Base-by-base conservation (phyloP, 2,797 vertebrate species). In the Sciurus carolinensis region DNA sequence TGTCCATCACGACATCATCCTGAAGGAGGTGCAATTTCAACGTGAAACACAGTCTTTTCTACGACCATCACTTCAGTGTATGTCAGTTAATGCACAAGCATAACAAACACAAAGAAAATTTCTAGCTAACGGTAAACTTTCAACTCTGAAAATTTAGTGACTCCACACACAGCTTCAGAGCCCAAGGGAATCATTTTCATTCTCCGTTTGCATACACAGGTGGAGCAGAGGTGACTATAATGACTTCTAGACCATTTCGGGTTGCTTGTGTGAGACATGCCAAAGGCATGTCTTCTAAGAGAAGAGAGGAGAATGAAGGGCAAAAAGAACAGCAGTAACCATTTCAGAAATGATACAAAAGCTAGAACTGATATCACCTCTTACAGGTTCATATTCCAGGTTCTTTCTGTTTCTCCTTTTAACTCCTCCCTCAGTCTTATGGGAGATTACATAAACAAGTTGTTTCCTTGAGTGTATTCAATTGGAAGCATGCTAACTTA, bases 1-100 rank as follows among this genome's bases (percentile, higher is more conserved):
- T 99, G 28, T 99, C 99, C 99, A 99, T 99, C 84, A 99, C 99
- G 36, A 99, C 98, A 64, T 99, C 99, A 69, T 99, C 99, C 99
- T 99, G 77, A 36, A 95, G 76, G 79, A 93, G 84, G 13, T 2
- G 9, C 62, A 17, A 80, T 90, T 59, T 77, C 86, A 87, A 13
- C 8, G 80, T 69, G 22, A 44, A 24, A 28, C 0, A 26, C 14
- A 75, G 3, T 26, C 52, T 72, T 89, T 89, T 90, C 33, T 42
- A 76, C 20, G n/a, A 81, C 2, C 7, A 3, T 18, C n/a, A 44
- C 1, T 91, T n/a, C 30, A 30, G 57, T 14, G 22, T 15, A n/a
- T 18, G 52, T 69, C 69, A 90, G 10, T 52, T 92, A 33, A 64
- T 26, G 18, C 84, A 36, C 3, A 54, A 28, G 64, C 91, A 39